A percentile compares a stretch with the other conserved stretches of the same genome.
These are phyloP conservation scores for Ploceus nigricollis DNA, from an alignment of 2,113 vertebrate species.

Conservation along the genomic window DNA sequence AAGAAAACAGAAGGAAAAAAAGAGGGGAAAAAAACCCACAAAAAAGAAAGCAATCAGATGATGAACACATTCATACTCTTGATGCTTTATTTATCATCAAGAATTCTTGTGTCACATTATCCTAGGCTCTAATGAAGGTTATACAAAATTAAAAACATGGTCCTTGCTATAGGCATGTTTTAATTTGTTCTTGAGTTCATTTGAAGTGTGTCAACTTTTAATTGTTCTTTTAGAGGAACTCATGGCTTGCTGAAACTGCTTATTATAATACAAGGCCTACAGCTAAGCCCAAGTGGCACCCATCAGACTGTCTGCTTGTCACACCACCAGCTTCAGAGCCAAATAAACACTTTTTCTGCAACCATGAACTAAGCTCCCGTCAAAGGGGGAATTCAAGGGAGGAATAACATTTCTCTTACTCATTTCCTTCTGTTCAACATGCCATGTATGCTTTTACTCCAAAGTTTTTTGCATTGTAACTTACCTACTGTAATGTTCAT, in stretches of 20 bases:
- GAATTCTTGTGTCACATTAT: neutral
- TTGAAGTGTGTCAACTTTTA: conserved; percentile 6
- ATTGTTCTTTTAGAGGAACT: neutral
- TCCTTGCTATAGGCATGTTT: neutral
- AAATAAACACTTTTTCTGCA: neutral
- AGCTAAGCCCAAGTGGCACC: neutral
- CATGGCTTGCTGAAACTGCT: neutral
- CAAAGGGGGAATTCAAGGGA: neutral
- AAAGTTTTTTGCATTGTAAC: neutral
- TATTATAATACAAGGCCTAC: neutral
- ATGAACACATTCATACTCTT: neutral
- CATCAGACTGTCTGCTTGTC: neutral
- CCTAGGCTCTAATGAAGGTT: neutral
- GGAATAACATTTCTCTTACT: accelerated
- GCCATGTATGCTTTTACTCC: accelerated
- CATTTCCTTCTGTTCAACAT: neutral
- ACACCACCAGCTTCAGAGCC: neutral
- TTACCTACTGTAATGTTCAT: neutral
- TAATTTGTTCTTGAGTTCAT: conserved; percentile 25
- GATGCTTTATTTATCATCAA: neutral
- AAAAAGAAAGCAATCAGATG: neutral
- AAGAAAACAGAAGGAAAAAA: neutral
- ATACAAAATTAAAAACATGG: neutral
- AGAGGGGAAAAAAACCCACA: accelerated
- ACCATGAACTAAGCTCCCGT: neutral